Percentiles rank a stretch among this genome's conserved stretches.
Conservation (phyloP, 2,797 vertebrate species). For the Xenops minutus region DNA sequence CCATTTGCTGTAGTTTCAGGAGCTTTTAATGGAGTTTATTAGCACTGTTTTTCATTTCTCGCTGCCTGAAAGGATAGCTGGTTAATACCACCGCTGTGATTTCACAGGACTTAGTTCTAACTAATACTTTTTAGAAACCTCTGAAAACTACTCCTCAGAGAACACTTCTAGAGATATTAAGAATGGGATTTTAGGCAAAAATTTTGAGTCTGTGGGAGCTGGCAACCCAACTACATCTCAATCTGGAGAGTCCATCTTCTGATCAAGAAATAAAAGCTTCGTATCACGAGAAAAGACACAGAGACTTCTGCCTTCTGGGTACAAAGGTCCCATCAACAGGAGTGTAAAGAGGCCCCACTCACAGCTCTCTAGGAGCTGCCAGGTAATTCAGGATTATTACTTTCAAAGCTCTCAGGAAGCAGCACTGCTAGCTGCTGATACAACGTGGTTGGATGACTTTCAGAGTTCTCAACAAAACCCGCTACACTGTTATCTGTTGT, state of each 20-base stretch:
- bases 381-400: not conserved
- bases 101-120: not conserved
- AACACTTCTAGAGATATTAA: conserved; percentile 8
- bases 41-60: conserved; percentile 31
- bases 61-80: not conserved
- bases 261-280: not conserved
- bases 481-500: not conserved
- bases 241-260: not conserved
- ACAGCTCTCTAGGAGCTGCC: not conserved
- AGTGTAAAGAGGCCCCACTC: not conserved
- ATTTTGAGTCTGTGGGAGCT: not conserved
- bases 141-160: not conserved
- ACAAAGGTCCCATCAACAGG: not conserved
- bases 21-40: conserved; percentile 47
- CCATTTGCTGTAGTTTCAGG: not conserved
- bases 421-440: not conserved
- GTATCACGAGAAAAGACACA: not conserved
- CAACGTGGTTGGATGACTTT: not conserved
- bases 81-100: not conserved
- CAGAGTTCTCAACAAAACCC: not conserved
- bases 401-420: not conserved
- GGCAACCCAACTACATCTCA: not conserved
- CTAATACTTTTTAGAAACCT: not conserved
- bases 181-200: not conserved
- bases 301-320: not conserved